These are phyloP conservation scores for Pogonocichla stellata DNA, from an alignment of 2,113 vertebrate species.

Conservation along the genomic window DNA sequence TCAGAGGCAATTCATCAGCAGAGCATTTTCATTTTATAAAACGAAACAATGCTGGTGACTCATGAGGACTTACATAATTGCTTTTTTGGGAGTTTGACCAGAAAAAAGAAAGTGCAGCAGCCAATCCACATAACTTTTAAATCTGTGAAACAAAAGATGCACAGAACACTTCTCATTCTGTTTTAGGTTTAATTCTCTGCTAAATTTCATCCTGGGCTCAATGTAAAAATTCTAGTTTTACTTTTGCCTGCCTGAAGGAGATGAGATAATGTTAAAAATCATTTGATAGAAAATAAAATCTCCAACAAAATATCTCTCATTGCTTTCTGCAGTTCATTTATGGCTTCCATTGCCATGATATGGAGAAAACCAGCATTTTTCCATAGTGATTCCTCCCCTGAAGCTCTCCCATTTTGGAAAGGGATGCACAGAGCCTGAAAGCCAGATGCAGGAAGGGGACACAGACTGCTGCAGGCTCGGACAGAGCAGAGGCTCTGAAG, in stretches of 20 bases:
- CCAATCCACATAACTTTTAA: background rate
- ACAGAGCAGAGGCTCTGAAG: background rate
- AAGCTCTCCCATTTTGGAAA: background rate
- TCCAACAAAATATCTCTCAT: background rate
- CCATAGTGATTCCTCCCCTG: background rate
- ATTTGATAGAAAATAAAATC: background rate
- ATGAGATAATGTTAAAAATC: background rate
- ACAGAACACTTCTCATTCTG: background rate
- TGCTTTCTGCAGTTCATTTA: background rate
- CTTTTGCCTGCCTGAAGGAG: background rate
- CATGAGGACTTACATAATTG: conserved; percentile 50
- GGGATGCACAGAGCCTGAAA: background rate
- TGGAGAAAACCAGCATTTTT: background rate
- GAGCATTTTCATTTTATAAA: conserved; percentile 23
- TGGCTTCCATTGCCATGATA: background rate
- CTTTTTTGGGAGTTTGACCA: conserved; percentile 22
- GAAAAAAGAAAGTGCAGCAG: background rate
- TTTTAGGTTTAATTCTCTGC: background rate
- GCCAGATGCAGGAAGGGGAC: background rate
- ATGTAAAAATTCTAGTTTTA: background rate
- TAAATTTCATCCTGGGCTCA: background rate
- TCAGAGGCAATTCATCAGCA: background rate
- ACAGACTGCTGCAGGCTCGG: fast-evolving
- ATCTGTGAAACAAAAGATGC: background rate
- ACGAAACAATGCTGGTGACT: conserved; percentile 36